A percentile compares a stretch with the other conserved stretches of the same genome.
Evolutionary conservation across 2,888 invertebrate species (phyloP).

Genomic region (Anaspis maculata): DNA sequence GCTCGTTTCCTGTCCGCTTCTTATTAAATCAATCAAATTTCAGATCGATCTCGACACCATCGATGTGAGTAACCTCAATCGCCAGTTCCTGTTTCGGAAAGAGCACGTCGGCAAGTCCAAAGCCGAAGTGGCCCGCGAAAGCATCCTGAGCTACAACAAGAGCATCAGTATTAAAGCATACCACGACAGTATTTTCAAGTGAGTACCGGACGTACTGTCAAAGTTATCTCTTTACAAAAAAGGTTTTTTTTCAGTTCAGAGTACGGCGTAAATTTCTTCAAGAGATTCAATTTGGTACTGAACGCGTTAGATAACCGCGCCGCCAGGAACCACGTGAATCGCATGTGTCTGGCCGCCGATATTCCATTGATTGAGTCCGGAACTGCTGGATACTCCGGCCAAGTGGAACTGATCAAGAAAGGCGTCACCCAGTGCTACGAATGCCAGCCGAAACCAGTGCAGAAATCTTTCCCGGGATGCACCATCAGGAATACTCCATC

Average conservation of each 20-base stretch:
- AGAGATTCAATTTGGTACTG: slow-evolving; percentile 83
- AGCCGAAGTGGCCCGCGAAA: slow-evolving; percentile 83
- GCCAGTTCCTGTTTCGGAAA: slow-evolving; percentile 97
- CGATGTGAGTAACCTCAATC: slow-evolving; percentile 96
- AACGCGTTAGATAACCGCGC: slow-evolving; percentile 96
- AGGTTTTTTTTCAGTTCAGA: slow-evolving; percentile 56
- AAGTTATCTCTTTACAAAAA: not conserved
- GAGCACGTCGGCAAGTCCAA: slow-evolving; percentile 98
- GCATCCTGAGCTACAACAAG: slow-evolving; percentile 81
- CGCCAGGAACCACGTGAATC: slow-evolving; percentile 96
- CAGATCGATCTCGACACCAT: slow-evolving; percentile 99
- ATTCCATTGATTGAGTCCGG: slow-evolving; percentile 95
- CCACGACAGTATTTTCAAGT: slow-evolving; percentile 91
- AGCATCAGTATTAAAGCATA: slow-evolving; percentile 81
- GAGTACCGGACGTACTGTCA: too few relatives aligned
- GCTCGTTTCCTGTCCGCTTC: slow-evolving; percentile 3
- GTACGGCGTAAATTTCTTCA: slow-evolving; percentile 86
- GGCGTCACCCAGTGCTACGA: slow-evolving; percentile 94
- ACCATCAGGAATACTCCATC: slow-evolving; percentile 99
- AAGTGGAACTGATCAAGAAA: slow-evolving; percentile 83
- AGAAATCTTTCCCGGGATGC: slow-evolving; percentile 94
- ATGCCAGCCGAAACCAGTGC: slow-evolving; percentile 83
- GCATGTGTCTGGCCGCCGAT: slow-evolving; percentile 94
- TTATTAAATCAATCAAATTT: slow-evolving; percentile 34
- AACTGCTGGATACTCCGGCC: slow-evolving; percentile 94